Evolutionary conservation across 2,888 invertebrate genomes (phyloP).

Genomic region (Cabera pusaria): DNA sequence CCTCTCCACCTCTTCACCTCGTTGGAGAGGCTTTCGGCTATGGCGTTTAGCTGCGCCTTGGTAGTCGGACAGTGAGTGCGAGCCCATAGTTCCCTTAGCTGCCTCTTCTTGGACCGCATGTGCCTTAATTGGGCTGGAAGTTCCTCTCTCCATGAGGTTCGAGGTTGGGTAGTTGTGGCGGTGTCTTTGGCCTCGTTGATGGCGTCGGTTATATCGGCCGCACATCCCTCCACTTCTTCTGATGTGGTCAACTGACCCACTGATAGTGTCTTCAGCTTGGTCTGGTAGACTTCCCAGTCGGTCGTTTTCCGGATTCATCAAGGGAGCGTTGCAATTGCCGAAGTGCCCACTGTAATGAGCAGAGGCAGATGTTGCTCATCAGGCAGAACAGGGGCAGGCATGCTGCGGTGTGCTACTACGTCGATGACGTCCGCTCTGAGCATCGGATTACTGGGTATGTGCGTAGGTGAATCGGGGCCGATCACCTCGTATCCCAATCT

Average conservation of each 20-base stretch:
- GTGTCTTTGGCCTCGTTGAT: background rate
- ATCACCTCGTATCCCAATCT: background rate
- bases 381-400: background rate
- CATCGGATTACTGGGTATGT: background rate
- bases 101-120: background rate
- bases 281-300: no score
- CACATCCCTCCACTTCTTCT: no score
- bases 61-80: background rate
- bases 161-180: background rate
- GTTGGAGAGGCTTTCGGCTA: background rate
- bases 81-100: background rate
- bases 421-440: background rate
- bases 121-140: background rate
- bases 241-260: background rate
- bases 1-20: background rate
- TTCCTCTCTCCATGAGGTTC: background rate
- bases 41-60: background rate
- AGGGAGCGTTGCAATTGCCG: background rate
- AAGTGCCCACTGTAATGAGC: background rate
- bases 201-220: background rate
- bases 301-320: no score
- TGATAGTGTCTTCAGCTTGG: background rate
- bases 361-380: background rate
- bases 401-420: background rate
- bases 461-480: background rate